phyloP scores from a whole-genome alignment of 2,113 vertebrate species.

The Burhinus bistriatus region DNA sequence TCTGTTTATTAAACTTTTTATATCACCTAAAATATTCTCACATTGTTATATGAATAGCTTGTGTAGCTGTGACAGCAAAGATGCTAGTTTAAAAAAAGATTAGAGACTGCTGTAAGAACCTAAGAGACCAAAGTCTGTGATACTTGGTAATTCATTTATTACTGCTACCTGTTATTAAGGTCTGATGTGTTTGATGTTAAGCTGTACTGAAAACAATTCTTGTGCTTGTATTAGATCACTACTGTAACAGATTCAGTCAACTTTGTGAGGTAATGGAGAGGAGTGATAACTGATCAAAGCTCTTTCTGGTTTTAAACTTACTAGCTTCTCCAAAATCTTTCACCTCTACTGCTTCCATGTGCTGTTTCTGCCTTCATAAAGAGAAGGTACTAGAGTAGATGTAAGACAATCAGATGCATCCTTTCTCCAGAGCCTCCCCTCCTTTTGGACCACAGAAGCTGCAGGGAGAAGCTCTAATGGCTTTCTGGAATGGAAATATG shows the following conservation, averaged over 20 bases:
- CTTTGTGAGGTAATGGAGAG: background rate
- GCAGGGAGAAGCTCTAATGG: background rate
- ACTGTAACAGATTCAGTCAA: background rate
- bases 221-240: background rate
- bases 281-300: background rate
- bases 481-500: background rate
- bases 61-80: background rate
- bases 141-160: background rate
- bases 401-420: background rate
- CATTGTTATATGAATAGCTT: background rate
- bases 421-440: background rate
- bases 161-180: background rate
- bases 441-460: background rate
- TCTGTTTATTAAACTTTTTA: background rate
- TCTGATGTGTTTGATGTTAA: background rate
- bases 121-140: background rate
- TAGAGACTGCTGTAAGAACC: background rate
- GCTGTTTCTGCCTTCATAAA: background rate
- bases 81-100: background rate
- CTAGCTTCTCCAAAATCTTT: background rate
- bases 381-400: background rate
- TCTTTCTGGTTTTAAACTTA: background rate
- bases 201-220: background rate
- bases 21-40: background rate
- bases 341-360: background rate